Percentiles rank a stretch among this genome's conserved stretches.
Evolutionary conservation across 2,888 invertebrate genomes (phyloP).

Genomic region (Cantharis nigra): DNA sequence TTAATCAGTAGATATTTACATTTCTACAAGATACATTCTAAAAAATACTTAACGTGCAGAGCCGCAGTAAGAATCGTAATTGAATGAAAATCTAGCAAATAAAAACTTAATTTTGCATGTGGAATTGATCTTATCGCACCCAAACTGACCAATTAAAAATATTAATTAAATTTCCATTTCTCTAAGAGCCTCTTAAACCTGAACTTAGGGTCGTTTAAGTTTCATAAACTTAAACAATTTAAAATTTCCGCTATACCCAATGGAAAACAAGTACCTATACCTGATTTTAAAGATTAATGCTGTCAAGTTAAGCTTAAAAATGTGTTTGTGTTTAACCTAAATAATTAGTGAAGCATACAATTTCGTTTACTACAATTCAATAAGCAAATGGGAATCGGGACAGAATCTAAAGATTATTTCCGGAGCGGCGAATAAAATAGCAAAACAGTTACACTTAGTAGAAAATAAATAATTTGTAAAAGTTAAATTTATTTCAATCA

Average conservation of each 20-base stretch:
- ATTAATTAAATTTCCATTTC: no score
- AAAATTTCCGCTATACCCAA: not conserved
- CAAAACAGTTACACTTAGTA: not conserved
- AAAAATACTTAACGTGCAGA: no score
- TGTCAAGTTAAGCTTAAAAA: not conserved
- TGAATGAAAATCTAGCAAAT: no score
- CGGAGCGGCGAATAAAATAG: not conserved
- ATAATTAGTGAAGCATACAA: not conserved
- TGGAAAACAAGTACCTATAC: not conserved
- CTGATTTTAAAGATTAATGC: not conserved
- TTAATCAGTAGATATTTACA: no score
- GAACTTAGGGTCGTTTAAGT: no score
- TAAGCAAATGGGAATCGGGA: not conserved
- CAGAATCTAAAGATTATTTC: not conserved
- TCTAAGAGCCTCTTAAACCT: no score
- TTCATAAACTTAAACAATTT: not conserved
- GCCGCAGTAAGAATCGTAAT: no score
- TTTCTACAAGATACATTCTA: no score
- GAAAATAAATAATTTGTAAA: not conserved
- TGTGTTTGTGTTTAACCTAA: not conserved
- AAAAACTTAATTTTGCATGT: no score
- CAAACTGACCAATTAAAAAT: no score
- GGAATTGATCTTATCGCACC: no score
- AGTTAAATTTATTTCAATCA: not conserved
- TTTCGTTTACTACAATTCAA: not conserved